Evolutionary conservation across 2,888 invertebrate genomes (phyloP), one percentile per base, ranked within the genome.

Genomic region (Heliconius hortense): DNA sequence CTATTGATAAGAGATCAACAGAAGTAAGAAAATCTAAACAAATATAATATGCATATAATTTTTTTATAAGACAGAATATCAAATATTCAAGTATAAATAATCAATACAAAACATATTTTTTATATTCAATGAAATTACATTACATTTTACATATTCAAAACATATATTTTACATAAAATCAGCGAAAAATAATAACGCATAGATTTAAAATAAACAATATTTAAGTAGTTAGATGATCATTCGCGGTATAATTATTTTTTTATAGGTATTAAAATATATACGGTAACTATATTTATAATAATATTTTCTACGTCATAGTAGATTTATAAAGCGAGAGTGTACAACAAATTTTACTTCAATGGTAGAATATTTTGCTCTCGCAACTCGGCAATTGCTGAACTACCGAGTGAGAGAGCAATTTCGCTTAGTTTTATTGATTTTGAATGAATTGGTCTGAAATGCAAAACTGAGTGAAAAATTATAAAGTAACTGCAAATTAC

Each of bases 351-450:
- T 21, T 53, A 31, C n/a, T 53, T 48, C 18, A 18, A 48, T 5
- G 18, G 26, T 10, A 60, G 67, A 73, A 60, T 68, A 67, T 59
- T 68, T 62, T 62, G 35, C 35, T 70, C 24, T 70, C 35, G 60
- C 70, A 70, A 56, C 63, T 74, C 68, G 31, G 48, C 68, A 73
- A 69, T 69, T 56, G 64, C 56, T 68, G 68, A 68, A 76, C 72
- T 73, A 60, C 67, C 67, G 76, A 80, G 82, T 79, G 81, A 81
- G 79, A 77, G 78, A 83, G 79, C 79, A 79, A 80, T 80, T 82
- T 82, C 77, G 81, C 82, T 83, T 82, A 82, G 80, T 82, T 84
- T 83, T 87, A 87, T 87, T 87, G 87, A 87, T 87, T 87, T 85
- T 85, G 80, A 84, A 82, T 79, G 77, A 74, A 79, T 73, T 77